Evolutionary conservation across 2,113 vertebrate species (phyloP), one percentile per base, ranked within the genome.

Genomic region (Bos indicus): DNA sequence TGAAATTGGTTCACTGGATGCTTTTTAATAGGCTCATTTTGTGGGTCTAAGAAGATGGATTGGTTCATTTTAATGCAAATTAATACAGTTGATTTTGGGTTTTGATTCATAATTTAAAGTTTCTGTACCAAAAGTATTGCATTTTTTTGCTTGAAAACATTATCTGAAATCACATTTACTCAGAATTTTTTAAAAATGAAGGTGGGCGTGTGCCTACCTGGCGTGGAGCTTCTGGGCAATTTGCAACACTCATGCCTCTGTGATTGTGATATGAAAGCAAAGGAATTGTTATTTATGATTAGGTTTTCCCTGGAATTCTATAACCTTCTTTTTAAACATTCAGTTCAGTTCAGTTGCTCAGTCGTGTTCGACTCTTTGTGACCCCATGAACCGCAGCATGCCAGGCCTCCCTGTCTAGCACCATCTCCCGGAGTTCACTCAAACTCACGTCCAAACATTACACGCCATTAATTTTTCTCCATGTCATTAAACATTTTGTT

Each of bases 1-100:
- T 92, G 92, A 92, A 54, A 91, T 19, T 92, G 87, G 15, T 74
- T 57, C 26, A 57, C 46, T 83, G 48, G 43, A 52, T 89, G 56
- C 54, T 91, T 97, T 46, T 30, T 64, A 88, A 82, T 95, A 82
- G 28, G 30, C 64, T 97, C 17, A 92, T 97, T 97, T 95, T 86
- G 3, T 23, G 67, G 54, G 62, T 96, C 96, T 86, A 13, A 62
- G 46, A 96, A 52, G 19, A 90, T 83, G 56, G 40, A 90, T 92
- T 88, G 88, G 36, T 88, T 97, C 88, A 95, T 97, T 97, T 96
- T 96, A 90, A 96, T 93, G 84, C 80, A 94, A 96, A 96, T 96
- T 95, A 84, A 93, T 90, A 46, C 46, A 60, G 74, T 96, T 94
- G 48, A 64, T 97, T 98, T 62, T 95, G 36, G 12, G 6, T 96